phyloP scores from a whole-genome alignment of 2,888 invertebrate species.

The Acanthosepion lycidas region DNA sequence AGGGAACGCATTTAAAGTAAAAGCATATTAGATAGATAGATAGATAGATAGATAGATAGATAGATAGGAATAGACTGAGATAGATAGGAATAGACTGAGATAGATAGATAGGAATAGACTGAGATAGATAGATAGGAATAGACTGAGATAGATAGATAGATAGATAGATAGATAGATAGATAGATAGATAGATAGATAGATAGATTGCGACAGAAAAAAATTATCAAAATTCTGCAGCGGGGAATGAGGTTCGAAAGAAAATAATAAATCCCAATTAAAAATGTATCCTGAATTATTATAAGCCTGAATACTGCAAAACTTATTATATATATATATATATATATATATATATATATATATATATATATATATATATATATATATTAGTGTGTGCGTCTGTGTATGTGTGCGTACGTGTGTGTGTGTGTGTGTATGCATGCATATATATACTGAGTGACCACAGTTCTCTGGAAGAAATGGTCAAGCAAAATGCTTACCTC shows the following conservation, averaged over 20 bases:
- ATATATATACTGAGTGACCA: background rate
- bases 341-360: background rate
- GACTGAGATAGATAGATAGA: no score
- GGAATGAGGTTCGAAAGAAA: no score
- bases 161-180: background rate
- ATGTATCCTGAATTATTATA: no score
- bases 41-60: background rate
- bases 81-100: background rate
- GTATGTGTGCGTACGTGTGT: background rate
- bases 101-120: background rate
- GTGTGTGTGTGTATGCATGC: no score
- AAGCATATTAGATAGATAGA: background rate
- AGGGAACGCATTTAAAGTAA: no score
- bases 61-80: background rate
- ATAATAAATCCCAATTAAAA: no score
- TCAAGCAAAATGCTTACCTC: conserved; percentile 56
- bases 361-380: no score
- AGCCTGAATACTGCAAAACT: no score
- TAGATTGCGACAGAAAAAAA: no score
- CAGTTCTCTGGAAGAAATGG: no score
- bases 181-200: background rate
- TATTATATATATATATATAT: background rate
- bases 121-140: background rate
- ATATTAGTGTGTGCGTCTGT: no score
- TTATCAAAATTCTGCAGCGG: no score